Percentiles rank a stretch among this genome's conserved stretches.
Evolutionary conservation across 2,797 vertebrate species (phyloP).

Genomic region (Aplochiton taeniatus): DNA sequence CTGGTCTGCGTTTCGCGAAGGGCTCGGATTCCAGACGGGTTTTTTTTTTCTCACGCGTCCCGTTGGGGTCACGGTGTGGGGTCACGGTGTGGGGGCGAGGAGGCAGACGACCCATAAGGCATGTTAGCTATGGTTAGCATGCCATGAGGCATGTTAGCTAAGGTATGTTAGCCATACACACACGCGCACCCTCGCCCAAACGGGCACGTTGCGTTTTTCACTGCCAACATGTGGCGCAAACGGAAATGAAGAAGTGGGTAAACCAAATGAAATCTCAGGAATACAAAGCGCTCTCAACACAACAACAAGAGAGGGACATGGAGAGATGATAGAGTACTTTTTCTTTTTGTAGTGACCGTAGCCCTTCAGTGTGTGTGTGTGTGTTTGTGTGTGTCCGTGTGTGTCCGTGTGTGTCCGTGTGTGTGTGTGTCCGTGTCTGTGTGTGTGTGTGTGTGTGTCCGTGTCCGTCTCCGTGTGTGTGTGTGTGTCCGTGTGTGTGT

Average conservation of each 20-base stretch:
- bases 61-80: not conserved
- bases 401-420: constrained; percentile 36
- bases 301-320: too few species aligned
- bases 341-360: too few species aligned
- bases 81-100: constrained; percentile 10
- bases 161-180: constrained; percentile 33
- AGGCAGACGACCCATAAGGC: constrained; percentile 42
- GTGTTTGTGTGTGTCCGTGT: constrained; percentile 18
- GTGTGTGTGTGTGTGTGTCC: constrained; percentile 20
- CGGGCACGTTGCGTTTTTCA: too few species aligned
- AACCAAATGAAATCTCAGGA: too few species aligned
- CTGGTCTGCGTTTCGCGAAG: constrained; percentile 46
- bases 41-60: constrained; percentile 45
- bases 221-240: too few species aligned
- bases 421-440: constrained; percentile 39
- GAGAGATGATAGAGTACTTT: too few species aligned
- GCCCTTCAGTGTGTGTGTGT: constrained; percentile 5
- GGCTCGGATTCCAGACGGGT: constrained; percentile 42
- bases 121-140: constrained; percentile 49
- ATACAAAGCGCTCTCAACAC: too few species aligned
- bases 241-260: too few species aligned
- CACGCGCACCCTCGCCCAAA: constrained; percentile 28
- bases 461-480: constrained; percentile 7
- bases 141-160: constrained; percentile 48
- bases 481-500: not conserved